phyloP scores from a whole-genome alignment of 2,888 invertebrate genomes.

The Nycteola revayana region DNA sequence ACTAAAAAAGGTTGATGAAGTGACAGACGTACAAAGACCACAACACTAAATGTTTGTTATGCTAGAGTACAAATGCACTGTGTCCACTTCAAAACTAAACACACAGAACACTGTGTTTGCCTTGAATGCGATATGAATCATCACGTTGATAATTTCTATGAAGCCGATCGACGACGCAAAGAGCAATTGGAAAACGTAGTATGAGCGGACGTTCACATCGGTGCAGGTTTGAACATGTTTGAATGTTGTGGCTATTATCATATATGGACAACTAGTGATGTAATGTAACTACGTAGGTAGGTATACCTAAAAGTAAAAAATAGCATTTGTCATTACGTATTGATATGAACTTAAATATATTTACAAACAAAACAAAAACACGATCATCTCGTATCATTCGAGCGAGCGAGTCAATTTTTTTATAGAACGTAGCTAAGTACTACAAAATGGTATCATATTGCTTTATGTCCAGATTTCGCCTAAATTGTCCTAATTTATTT shows the following conservation, averaged over 20 bases:
- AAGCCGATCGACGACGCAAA: constrained; percentile 5
- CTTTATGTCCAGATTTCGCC: no score
- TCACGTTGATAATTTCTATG: constrained; percentile 9
- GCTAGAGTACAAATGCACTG: constrained; percentile 16
- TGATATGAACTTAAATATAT: no score
- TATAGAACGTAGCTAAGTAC: no score
- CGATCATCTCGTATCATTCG: no score
- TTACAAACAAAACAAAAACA: no score
- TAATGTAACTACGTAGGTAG: constrained; percentile 17
- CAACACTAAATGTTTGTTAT: constrained; percentile 24
- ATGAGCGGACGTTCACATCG: constrained; percentile 23
- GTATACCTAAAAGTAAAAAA: constrained; percentile 7
- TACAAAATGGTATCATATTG: no score
- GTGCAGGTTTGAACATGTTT: constrained; percentile 40
- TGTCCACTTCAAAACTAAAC: constrained; percentile 8
- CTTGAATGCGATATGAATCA: constrained; percentile 9
- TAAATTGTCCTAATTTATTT: no score
- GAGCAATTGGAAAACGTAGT: constrained; percentile 7
- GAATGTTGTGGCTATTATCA: constrained; percentile 15
- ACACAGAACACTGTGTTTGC: constrained; percentile 19
- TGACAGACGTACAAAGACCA: no score
- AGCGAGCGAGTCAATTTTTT: no score
- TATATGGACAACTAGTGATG: constrained; percentile 20
- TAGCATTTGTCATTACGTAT: constrained; percentile 9
- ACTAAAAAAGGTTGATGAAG: no score